Evolutionary conservation across 2,113 vertebrate species (phyloP).

Genomic region (Suricata suricatta): DNA sequence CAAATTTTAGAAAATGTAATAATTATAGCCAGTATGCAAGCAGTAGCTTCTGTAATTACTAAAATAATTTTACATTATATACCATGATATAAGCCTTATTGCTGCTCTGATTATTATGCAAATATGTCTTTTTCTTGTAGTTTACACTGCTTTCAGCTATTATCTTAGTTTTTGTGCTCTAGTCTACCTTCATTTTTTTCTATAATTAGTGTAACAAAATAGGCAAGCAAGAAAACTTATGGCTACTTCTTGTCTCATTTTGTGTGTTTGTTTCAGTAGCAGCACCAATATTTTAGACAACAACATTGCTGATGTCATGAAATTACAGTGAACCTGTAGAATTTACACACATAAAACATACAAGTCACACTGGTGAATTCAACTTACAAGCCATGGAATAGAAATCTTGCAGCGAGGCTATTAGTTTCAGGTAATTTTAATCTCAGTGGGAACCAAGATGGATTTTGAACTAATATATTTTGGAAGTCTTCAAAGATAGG

Average conservation of each 20-base stretch:
- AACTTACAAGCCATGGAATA: slow-evolving; percentile 73
- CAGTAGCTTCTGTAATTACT: slow-evolving; percentile 67
- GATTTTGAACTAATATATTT: slow-evolving; percentile 74
- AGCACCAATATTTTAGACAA: slow-evolving; percentile 67
- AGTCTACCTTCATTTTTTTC: slow-evolving; percentile 56
- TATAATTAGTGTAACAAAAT: slow-evolving; percentile 68
- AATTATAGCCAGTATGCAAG: slow-evolving; percentile 65
- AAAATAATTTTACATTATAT: slow-evolving; percentile 73
- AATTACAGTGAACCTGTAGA: slow-evolving; percentile 75
- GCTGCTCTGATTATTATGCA: slow-evolving; percentile 70
- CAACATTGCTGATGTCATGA: slow-evolving; percentile 64
- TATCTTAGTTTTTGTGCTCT: slow-evolving; percentile 62
- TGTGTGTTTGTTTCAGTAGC: slow-evolving; percentile 70
- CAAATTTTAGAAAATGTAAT: slow-evolving; percentile 63
- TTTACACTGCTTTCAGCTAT: slow-evolving; percentile 55
- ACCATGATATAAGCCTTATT: slow-evolving; percentile 69
- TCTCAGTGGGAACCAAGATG: slow-evolving; percentile 75
- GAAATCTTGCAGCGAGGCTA: slow-evolving; percentile 67
- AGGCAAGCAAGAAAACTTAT: slow-evolving; percentile 67
- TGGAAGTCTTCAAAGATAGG: slow-evolving; percentile 66
- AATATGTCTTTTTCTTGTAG: slow-evolving; percentile 67
- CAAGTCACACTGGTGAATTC: slow-evolving; percentile 78
- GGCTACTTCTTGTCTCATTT: slow-evolving; percentile 64
- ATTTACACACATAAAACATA: slow-evolving; percentile 79
- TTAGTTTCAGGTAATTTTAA: slow-evolving; percentile 81